Conservation (phyloP, 2,888 invertebrate species). For the Lutraria lutraria region DNA sequence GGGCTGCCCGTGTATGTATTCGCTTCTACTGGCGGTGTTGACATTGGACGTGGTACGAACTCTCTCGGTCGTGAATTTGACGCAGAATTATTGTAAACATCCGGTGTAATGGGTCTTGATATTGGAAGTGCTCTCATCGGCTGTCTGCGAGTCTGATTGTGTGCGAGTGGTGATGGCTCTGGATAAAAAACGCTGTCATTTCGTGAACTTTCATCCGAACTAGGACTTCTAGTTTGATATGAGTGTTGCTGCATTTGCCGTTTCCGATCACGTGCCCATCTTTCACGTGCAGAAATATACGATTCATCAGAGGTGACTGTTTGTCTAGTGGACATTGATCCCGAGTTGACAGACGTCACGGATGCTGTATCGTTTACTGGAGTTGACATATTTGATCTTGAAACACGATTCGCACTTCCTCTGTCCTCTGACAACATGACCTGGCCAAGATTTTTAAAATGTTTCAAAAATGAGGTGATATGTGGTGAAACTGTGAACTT, state of each 20-base stretch:
- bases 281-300: constrained; percentile 56
- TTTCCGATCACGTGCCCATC: constrained; percentile 61
- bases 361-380: constrained; percentile 36
- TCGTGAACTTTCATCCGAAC: constrained; percentile 3
- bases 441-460: constrained; percentile 66
- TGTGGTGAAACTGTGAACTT: constrained; percentile 68
- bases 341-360: neutral
- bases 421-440: constrained; percentile 65
- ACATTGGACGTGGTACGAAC: constrained; percentile 58
- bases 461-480: constrained; percentile 63
- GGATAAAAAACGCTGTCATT: constrained; percentile 36
- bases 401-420: constrained; percentile 13
- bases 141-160: neutral
- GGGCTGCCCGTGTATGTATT: constrained; percentile 33
- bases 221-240: neutral
- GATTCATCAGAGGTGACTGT: constrained; percentile 31
- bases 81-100: constrained; percentile 42
- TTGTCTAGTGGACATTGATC: neutral
- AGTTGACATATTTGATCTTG: constrained; percentile 45
- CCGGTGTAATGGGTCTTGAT: constrained; percentile 56
- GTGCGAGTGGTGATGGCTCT: constrained; percentile 14
- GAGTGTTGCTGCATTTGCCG: constrained; percentile 30
- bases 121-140: constrained; percentile 39
- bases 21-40: constrained; percentile 54
- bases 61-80: constrained; percentile 38